Base-by-base conservation (phyloP, 2,797 vertebrate species). In the Spinibarbus caldwelli region DNA sequence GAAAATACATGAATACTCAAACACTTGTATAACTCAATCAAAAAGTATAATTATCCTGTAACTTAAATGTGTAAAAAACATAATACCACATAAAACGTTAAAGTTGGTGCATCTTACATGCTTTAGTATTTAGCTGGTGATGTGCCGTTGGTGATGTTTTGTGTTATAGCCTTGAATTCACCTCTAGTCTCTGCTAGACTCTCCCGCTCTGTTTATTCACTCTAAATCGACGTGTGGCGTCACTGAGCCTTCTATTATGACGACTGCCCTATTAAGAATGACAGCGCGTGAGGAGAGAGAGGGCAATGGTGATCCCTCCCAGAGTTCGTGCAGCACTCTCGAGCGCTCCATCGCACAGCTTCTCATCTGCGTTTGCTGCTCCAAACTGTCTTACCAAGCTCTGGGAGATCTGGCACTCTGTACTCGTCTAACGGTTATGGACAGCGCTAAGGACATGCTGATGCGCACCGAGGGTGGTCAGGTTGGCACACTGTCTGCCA, bases 291-390 rank as follows among this genome's bases (percentile, higher is more conserved):
- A 96, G 96, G 95, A 96, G 95, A 96, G 95, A 95, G 96, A 96
- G 96, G 95, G 97, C 96, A 96, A 97, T 97, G 97, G 97, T 97
- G 97, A 96, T 97, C 97, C 97, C 96, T 97, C 97, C 97, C 97
- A 97, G 96, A 97, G 96, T 95, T 96, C 93, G 95, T 93, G 95
- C 94, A 93, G 95, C 97, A 92, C 95, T 95, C 95, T 92, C 95
- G 91, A 97, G 96, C 94, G 94, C 91, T 96, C 94, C 94, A 96
- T 96, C 96, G 95, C 96, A 96, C 96, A 96, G 96, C 97, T 89
- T 86, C 88, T 84, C 89, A 66, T 76, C 75, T 47, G 84, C 80
- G 70, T 83, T 88, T 90, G 82, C 76, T 84, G 52, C 34, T 87
- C 68, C 89, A 86, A 57, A 78, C 88, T 59, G 26, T 43, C 19